A percentile compares a stretch with the other conserved stretches of the same genome.
phyloP scores from a whole-genome alignment of 2,888 invertebrate species.

The Alentia gelatinosa region DNA sequence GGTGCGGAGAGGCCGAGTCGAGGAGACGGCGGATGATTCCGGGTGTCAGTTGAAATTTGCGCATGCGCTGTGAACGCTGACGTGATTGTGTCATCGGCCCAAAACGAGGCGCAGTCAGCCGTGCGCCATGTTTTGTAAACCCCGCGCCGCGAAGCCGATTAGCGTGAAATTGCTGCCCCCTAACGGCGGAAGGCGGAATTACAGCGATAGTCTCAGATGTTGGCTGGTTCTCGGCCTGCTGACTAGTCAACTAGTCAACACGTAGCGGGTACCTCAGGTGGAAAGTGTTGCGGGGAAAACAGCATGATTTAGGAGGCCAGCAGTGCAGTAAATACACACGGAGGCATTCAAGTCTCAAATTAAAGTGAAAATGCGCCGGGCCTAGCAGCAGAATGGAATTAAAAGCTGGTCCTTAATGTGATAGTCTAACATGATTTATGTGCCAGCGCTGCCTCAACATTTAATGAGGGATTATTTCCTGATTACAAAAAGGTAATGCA shows the following conservation, averaged over 20 bases:
- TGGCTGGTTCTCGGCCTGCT: background rate
- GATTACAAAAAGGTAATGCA: background rate
- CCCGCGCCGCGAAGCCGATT: background rate
- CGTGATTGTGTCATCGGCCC: no score
- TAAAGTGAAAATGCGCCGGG: background rate
- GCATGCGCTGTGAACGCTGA: no score
- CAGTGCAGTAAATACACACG: background rate
- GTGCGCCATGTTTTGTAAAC: background rate
- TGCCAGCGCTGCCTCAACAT: background rate
- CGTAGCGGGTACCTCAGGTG: background rate
- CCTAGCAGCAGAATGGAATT: background rate
- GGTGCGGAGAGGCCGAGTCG: no score
- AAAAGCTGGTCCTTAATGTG: background rate
- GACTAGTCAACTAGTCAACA: background rate
- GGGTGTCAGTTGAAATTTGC: no score
- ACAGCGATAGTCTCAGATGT: background rate
- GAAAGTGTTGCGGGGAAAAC: no score
- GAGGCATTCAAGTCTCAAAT: background rate
- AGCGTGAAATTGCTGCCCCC: constrained; percentile 16
- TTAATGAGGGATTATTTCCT: background rate
- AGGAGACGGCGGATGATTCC: no score
- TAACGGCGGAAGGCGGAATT: background rate
- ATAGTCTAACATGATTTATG: background rate
- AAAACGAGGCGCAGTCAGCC: background rate
- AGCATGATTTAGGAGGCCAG: background rate